Conservation (phyloP, 2,113 vertebrate species). For the Ochotona princeps region DNA sequence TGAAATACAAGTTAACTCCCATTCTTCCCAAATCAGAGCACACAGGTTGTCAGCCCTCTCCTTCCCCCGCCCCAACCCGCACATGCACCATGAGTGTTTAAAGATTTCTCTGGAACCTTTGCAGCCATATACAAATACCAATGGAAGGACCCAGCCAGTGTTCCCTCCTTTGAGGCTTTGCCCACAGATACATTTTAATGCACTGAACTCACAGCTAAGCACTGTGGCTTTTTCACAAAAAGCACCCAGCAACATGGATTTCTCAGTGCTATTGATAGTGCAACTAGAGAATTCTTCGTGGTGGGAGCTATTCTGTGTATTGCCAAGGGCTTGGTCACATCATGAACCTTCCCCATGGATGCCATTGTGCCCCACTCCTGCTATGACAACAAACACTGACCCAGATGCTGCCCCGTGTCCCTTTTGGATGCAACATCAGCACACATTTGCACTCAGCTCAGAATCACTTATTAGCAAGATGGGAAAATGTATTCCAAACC, state of each 20-base stretch:
- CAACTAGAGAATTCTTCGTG: background rate
- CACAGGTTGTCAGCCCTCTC: rapidly evolving
- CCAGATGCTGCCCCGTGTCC: background rate
- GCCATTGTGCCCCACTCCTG: background rate
- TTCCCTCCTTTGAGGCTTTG: background rate
- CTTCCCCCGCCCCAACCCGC: background rate
- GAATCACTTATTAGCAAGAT: background rate
- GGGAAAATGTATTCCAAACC: background rate
- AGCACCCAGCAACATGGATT: background rate
- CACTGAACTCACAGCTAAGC: background rate
- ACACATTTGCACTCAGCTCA: background rate
- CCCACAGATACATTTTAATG: background rate
- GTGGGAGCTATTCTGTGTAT: rapidly evolving
- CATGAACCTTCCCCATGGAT: too few species aligned
- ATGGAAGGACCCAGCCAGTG: background rate
- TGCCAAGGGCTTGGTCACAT: background rate
- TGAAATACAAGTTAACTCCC: background rate
- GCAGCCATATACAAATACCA: background rate
- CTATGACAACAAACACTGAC: background rate
- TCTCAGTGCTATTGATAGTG: background rate
- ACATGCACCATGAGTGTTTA: too few species aligned
- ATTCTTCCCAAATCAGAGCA: background rate
- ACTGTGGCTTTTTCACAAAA: background rate
- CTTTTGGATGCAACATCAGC: background rate
- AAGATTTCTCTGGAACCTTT: background rate